Conservation (phyloP, 2,888 invertebrate species). For the Trichogramma dendrolimi region DNA sequence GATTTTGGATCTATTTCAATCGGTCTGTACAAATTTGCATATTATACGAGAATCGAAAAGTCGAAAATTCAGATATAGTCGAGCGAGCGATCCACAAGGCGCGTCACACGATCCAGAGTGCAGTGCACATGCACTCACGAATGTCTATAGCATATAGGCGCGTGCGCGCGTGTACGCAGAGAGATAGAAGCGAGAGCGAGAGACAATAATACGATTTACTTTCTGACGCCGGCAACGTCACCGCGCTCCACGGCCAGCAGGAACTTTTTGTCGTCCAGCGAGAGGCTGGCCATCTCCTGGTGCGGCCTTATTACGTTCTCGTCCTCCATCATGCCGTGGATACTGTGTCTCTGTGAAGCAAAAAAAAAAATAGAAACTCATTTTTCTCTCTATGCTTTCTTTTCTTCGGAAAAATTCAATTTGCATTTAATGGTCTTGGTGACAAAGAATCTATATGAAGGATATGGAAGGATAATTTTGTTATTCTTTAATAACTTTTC, state of each 20-base stretch:
- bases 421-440: background rate
- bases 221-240: conserved; percentile 87
- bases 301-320: conserved; percentile 84
- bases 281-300: conserved; percentile 79
- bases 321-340: conserved; percentile 90
- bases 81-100: too few relatives aligned
- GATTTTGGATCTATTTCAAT: too few relatives aligned
- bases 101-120: too few relatives aligned
- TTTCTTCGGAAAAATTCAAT: background rate
- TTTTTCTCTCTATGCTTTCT: background rate
- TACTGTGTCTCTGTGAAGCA: conserved; percentile 70
- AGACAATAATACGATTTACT: conserved; percentile 53
- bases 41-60: too few relatives aligned
- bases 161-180: background rate
- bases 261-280: conserved; percentile 89
- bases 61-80: too few relatives aligned
- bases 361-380: conserved; percentile 1
- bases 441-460: background rate
- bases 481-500: too few relatives aligned
- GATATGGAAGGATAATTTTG: too few relatives aligned
- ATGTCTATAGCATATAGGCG: too few relatives aligned
- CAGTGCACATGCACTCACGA: too few relatives aligned
- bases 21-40: too few relatives aligned
- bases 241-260: conserved; percentile 92
- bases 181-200: background rate